Base-by-base conservation (phyloP, 1,140 invertebrate genomes). In the Drosophila chauvacae region DNA sequence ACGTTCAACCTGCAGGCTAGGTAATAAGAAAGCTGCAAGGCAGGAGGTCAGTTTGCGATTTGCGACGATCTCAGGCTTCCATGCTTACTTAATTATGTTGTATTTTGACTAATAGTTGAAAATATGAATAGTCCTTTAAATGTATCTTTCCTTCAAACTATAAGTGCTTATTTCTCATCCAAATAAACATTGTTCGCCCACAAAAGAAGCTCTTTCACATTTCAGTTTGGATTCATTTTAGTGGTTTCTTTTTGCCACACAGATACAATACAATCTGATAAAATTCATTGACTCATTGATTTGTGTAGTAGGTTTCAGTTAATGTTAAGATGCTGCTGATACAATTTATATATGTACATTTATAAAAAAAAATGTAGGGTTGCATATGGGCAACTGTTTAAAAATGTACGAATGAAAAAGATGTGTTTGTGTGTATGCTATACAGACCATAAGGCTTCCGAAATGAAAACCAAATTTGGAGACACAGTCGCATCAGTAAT, bases 101-200 rank as follows among this genome's bases (percentile, higher is more conserved):
- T 44, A 74, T 50, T 79, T 81, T 80, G 68, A 81, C 70, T 78
- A 81, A 5, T 18, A 11, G 11, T 44, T 20, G 10, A 10, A 33
- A 33, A 33, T 33, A 33, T 33, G 7, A 30, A 30, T 33, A 33
- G 30, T 11, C 30, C 30, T 33, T 33, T 33, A 33, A 33, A 33
- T 33, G 4, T 9, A 6, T 30, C 9, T 33, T 33, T 33, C 30
- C 30, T 33, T 23, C 23, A 6, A 28, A 28, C 28, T 28, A 7
- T 28, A 28, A 7, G 28, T 28, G 6, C 28, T 7, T 28, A 28
- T 28, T 7, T 28, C 5, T 28, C 7, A 4, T 26, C 26, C 26
- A 26, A 26, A 26, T 5, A 26, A 26, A 26, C 26, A 26, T 26
- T 26, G 3, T 33, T 30, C 5, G 13, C 37, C 37, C 37, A 42